Evolutionary conservation across 1,140 invertebrate genomes (phyloP).

Genomic region (Halictus rubicundus): DNA sequence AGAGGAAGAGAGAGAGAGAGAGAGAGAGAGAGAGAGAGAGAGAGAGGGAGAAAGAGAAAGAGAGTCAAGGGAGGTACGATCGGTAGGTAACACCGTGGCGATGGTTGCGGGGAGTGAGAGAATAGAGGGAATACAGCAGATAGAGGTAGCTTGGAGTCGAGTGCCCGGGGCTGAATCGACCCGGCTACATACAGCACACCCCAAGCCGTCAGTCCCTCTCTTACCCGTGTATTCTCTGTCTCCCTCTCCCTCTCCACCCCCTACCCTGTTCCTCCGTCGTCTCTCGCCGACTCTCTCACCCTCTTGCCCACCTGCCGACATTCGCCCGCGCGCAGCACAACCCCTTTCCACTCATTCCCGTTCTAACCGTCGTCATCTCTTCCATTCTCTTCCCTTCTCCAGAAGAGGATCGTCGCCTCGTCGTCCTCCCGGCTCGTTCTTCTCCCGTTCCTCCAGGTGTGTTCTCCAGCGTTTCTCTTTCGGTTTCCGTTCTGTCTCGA

Average conservation of each 20-base stretch:
- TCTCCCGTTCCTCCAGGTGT: neutral
- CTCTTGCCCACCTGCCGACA: conserved; percentile 55
- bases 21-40: no score
- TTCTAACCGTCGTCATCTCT: conserved; percentile 66
- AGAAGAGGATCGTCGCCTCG: neutral
- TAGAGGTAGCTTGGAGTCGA: conserved; percentile 74
- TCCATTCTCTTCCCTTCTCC: conserved; percentile 32
- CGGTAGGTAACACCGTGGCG: conserved; percentile 65
- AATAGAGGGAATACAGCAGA: conserved; percentile 75
- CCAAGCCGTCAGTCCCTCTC: conserved; percentile 71
- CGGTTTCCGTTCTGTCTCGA: neutral
- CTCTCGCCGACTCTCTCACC: conserved; percentile 58
- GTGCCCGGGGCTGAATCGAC: conserved; percentile 77
- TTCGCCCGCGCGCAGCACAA: conserved; percentile 57
- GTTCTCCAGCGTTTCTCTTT: neutral
- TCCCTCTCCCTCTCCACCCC: conserved; percentile 43
- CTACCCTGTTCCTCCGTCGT: conserved; percentile 58
- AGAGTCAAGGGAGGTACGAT: conserved; percentile 51
- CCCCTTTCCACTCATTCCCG: conserved; percentile 60
- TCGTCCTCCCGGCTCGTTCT: neutral
- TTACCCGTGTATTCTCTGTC: conserved; percentile 66
- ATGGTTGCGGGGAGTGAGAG: conserved; percentile 66
- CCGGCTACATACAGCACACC: conserved; percentile 77
- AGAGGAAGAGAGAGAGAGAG: no score
- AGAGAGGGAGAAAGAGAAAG: conserved; percentile 26